These are phyloP conservation scores for Otus sunia DNA, from an alignment of 2,113 vertebrate genomes.

Conservation along the genomic window DNA sequence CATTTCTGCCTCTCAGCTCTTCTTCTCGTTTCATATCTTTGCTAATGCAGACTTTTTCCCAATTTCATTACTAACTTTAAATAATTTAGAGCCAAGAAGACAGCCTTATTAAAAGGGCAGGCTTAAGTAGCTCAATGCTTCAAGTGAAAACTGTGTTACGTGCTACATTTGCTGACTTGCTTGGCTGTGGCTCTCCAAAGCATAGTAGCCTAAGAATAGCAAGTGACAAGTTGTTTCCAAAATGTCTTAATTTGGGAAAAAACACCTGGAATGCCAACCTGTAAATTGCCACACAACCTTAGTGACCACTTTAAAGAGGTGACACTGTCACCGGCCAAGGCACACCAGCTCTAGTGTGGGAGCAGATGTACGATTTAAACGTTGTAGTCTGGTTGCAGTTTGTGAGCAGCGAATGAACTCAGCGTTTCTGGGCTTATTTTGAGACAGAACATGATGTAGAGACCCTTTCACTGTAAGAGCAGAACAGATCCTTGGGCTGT, in stretches of 20 bases:
- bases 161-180: rapidly evolving
- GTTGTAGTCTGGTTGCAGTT: too few relatives aligned
- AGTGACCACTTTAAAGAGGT: too few relatives aligned
- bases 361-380: background rate
- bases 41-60: rapidly evolving
- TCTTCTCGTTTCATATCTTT: rapidly evolving
- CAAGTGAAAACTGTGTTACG: rapidly evolving
- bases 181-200: background rate
- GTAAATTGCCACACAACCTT: rapidly evolving
- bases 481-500: background rate
- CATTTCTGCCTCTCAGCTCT: background rate
- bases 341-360: rapidly evolving
- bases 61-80: background rate
- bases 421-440: background rate
- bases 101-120: background rate
- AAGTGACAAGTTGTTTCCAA: background rate
- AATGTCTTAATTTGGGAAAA: background rate
- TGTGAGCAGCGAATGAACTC: background rate
- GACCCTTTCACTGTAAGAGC: background rate
- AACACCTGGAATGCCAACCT: background rate
- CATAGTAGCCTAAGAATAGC: rapidly evolving
- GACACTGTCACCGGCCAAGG: too few relatives aligned
- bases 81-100: background rate
- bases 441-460: background rate
- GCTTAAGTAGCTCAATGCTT: background rate